Evolutionary conservation across 2,888 invertebrate genomes (phyloP).

Genomic region (Reticulitermes lucifugus): DNA sequence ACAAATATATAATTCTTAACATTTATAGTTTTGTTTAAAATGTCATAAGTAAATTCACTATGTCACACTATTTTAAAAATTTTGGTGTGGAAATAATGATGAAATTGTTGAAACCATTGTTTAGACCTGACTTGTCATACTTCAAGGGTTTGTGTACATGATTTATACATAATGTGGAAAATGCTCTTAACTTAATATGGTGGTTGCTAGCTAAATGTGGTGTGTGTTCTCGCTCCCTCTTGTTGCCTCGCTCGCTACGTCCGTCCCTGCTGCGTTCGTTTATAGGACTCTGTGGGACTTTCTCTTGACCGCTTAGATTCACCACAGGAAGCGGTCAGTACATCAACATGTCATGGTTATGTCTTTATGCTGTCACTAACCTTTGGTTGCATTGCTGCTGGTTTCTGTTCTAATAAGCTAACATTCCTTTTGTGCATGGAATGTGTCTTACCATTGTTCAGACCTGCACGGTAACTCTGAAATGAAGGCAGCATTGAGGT

Average conservation of each 20-base stretch:
- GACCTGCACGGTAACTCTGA: constrained; percentile 11
- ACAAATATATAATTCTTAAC: too few species aligned
- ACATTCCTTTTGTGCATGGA: constrained; percentile 13
- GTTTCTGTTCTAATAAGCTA: constrained; percentile 1
- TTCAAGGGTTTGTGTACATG: constrained; percentile 27
- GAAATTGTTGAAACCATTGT: background rate
- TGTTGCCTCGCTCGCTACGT: constrained; percentile 45
- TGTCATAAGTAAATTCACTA: too few species aligned
- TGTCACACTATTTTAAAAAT: too few species aligned
- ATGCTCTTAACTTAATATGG: constrained; percentile 32
- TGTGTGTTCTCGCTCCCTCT: constrained; percentile 46
- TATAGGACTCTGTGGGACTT: constrained; percentile 62
- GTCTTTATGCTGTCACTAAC: constrained; percentile 35
- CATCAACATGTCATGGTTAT: constrained; percentile 36
- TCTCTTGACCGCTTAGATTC: constrained; percentile 62
- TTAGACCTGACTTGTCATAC: background rate
- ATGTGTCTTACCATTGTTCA: background rate
- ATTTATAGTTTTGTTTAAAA: too few species aligned
- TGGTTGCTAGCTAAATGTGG: constrained; percentile 46
- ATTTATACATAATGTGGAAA: background rate
- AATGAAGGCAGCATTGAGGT: background rate
- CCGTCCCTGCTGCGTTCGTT: constrained; percentile 50
- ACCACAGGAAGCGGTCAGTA: constrained; percentile 63
- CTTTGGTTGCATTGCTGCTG: constrained; percentile 20
- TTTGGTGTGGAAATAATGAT: too few species aligned